phyloP scores from a whole-genome alignment of 1,140 invertebrate genomes.

The Uloborus diversus region DNA sequence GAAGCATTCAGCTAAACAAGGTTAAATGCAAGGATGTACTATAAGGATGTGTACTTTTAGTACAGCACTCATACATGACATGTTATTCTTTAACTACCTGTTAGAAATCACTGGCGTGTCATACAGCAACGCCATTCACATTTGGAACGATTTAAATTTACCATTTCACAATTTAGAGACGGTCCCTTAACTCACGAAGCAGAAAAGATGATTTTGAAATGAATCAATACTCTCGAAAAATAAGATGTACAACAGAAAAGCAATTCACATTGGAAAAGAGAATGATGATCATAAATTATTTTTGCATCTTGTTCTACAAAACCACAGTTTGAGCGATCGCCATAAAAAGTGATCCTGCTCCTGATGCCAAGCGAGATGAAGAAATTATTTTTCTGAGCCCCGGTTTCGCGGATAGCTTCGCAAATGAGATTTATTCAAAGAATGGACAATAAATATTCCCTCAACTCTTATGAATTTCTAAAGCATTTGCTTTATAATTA shows the following conservation, averaged over 20 bases:
- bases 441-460: constrained; percentile 46
- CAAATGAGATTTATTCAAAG: constrained; percentile 35
- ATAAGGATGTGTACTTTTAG: too few species aligned
- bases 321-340: constrained; percentile 37
- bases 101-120: too few species aligned
- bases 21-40: too few species aligned
- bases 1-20: too few species aligned
- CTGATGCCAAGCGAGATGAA: constrained; percentile 9
- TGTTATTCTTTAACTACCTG: too few species aligned
- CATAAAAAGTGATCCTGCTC: constrained; percentile 45
- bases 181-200: not conserved
- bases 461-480: too few species aligned
- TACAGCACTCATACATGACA: too few species aligned
- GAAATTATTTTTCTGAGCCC: constrained; percentile 34
- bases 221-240: constrained; percentile 50
- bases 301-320: constrained; percentile 46
- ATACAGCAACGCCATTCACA: too few species aligned
- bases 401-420: constrained; percentile 5
- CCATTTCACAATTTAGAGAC: not conserved
- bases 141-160: too few species aligned
- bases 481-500: too few species aligned
- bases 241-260: constrained; percentile 46
- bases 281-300: constrained; percentile 51
- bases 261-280: constrained; percentile 40
- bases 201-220: constrained; percentile 42